phyloP scores from a whole-genome alignment of 2,113 vertebrate genomes.

The Naja naja region DNA sequence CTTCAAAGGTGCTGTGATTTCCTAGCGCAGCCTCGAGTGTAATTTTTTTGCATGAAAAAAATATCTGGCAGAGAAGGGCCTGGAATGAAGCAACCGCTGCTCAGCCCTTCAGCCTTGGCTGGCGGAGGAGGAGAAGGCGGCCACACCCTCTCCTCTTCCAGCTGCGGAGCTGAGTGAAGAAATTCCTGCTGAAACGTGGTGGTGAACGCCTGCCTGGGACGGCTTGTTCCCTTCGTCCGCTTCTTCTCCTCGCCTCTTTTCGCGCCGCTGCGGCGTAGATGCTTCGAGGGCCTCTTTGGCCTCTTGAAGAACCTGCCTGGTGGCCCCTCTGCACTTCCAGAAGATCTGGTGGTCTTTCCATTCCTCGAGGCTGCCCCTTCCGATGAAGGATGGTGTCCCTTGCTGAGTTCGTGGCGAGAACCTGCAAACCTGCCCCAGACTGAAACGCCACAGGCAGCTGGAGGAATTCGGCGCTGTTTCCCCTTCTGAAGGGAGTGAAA shows the following conservation, averaged over 20 bases:
- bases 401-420: background rate
- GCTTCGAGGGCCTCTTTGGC: accelerated
- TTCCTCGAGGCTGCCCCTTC: background rate
- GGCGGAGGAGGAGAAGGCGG: background rate
- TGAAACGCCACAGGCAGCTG: background rate
- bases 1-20: background rate
- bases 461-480: background rate
- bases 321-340: background rate
- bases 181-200: slow-evolving; percentile 27
- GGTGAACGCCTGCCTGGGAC: slow-evolving; percentile 26
- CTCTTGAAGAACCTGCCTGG: background rate
- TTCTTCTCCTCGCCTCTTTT: slow-evolving; percentile 36
- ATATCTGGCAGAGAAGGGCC: background rate
- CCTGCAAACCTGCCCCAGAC: background rate
- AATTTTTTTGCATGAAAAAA: background rate
- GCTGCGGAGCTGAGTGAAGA: slow-evolving; percentile 44
- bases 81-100: background rate
- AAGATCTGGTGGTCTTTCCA: accelerated
- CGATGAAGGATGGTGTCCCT: background rate
- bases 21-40: background rate
- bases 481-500: background rate
- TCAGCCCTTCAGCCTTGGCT: background rate
- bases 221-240: background rate
- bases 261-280: background rate
- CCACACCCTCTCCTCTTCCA: slow-evolving; percentile 56